phyloP scores from a whole-genome alignment of 2,797 vertebrate genomes.

The Gouania willdenowi region DNA sequence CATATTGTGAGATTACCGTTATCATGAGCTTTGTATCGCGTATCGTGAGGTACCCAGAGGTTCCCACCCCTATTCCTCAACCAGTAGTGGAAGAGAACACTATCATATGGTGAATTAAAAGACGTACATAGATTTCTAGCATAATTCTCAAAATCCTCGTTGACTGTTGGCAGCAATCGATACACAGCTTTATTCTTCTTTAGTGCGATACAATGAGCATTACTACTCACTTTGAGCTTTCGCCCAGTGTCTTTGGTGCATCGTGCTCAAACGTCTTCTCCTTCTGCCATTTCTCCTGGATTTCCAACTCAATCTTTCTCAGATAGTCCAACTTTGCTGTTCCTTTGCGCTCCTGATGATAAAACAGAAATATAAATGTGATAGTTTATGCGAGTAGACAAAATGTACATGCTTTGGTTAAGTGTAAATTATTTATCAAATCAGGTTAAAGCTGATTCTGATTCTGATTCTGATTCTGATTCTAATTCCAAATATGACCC shows the following conservation, averaged over 20 bases:
- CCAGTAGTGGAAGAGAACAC: too few relatives aligned
- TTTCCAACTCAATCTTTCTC: conserved; percentile 88
- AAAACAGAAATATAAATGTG: background rate
- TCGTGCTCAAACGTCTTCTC: conserved; percentile 82
- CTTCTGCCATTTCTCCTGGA: conserved; percentile 89
- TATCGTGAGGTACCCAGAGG: too few relatives aligned
- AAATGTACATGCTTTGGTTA: background rate
- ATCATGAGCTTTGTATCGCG: too few relatives aligned
- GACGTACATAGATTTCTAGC: too few relatives aligned
- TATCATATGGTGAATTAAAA: too few relatives aligned
- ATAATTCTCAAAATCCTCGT: too few relatives aligned
- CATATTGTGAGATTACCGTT: too few relatives aligned
- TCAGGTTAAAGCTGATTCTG: background rate
- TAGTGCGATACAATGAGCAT: too few relatives aligned
- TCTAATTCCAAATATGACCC: too few relatives aligned
- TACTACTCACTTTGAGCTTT: conserved; percentile 64
- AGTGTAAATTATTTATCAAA: background rate
- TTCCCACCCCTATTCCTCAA: too few relatives aligned
- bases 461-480: conserved; percentile 3
- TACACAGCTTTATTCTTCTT: too few relatives aligned
- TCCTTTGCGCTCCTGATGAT: conserved; percentile 88
- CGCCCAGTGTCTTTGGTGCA: conserved; percentile 63
- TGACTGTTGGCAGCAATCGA: too few relatives aligned
- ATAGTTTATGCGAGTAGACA: accelerated
- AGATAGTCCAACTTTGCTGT: conserved; percentile 93